phyloP scores from a whole-genome alignment of 2,888 invertebrate genomes.

The Eucera pruinosa region DNA sequence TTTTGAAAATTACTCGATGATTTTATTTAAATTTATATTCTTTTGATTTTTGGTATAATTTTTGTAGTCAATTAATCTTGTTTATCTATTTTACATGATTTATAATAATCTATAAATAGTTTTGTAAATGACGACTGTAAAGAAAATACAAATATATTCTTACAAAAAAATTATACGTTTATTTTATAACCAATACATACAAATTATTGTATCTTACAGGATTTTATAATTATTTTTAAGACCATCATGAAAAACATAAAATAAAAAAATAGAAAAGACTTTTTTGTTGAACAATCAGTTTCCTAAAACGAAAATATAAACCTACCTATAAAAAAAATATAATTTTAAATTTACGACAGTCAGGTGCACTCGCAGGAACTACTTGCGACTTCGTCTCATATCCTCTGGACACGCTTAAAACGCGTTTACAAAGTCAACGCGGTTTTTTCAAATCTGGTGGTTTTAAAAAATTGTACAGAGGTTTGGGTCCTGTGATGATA shows the following conservation, averaged over 20 bases:
- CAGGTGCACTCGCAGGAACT: constrained; percentile 89
- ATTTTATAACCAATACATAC: not conserved
- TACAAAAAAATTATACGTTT: not conserved
- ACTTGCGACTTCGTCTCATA: constrained; percentile 95
- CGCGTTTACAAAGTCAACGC: constrained; percentile 94
- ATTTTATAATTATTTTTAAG: no score
- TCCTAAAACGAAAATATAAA: not conserved
- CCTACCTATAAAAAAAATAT: not conserved
- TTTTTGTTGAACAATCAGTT: not conserved
- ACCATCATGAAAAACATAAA: not conserved
- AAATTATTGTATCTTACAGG: not conserved
- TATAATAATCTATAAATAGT: no score
- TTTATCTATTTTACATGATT: no score
- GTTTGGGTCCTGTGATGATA: constrained; percentile 91
- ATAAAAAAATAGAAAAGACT: not conserved
- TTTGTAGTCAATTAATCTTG: no score
- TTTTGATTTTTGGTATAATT: no score
- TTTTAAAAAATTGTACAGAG: constrained; percentile 92
- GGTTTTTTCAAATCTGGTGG: constrained; percentile 97
- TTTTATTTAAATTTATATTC: no score
- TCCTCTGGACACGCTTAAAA: constrained; percentile 98
- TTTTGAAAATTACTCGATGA: no score
- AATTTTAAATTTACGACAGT: constrained; percentile 65
- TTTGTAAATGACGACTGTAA: no score
- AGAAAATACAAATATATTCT: constrained; percentile 3